A percentile compares a stretch with the other conserved stretches of the same genome.
Evolutionary conservation across 1,140 invertebrate genomes (phyloP).

Genomic region (Reticulitermes speratus): DNA sequence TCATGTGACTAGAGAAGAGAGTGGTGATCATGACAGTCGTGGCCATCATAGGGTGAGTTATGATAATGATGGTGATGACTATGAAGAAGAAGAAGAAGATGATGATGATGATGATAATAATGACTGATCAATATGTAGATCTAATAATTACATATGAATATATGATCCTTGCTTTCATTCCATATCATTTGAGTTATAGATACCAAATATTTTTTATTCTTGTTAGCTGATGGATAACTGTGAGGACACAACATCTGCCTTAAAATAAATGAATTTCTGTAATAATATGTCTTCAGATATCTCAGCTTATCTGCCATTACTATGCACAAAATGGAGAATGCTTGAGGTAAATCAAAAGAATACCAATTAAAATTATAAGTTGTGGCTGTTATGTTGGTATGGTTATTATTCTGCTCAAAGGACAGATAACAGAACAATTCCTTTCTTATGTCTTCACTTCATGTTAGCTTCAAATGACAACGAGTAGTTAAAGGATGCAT

Average conservation of each 20-base stretch:
- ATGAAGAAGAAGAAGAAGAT: neutral
- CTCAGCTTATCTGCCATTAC: neutral
- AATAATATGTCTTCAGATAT: neutral
- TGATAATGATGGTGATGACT: neutral
- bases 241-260: neutral
- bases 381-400: neutral
- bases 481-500: neutral
- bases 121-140: neutral
- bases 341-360: neutral
- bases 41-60: neutral
- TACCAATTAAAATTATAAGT: neutral
- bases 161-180: neutral
- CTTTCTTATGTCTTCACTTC: neutral
- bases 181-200: neutral
- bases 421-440: neutral
- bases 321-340: neutral
- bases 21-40: neutral
- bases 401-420: neutral
- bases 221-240: neutral
- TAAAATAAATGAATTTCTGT: neutral
- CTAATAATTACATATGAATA: neutral
- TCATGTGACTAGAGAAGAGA: neutral
- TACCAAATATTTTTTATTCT: conserved; percentile 10
- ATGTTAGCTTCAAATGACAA: no score
- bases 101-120: neutral